These are phyloP conservation scores for Sipha maydis DNA, from an alignment of 2,888 invertebrate genomes.

Conservation along the genomic window DNA sequence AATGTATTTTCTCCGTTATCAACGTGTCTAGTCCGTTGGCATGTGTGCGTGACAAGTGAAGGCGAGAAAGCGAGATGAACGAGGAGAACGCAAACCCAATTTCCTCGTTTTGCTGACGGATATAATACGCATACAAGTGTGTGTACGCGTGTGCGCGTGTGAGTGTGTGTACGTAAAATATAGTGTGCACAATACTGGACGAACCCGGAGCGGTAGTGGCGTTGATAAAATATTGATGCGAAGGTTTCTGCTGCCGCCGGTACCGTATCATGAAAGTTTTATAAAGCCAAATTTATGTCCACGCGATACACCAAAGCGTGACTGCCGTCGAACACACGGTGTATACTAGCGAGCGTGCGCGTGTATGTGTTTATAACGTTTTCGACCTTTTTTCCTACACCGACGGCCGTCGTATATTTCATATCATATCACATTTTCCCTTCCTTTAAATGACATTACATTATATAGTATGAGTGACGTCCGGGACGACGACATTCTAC, in stretches of 20 bases:
- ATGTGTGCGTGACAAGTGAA: not conserved
- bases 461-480: constrained; percentile 10
- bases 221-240: constrained; percentile 54
- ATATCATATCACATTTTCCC: constrained; percentile 36
- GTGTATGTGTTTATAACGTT: constrained; percentile 6
- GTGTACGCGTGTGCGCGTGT: no score
- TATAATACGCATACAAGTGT: not conserved
- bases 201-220: not conserved
- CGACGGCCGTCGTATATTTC: constrained; percentile 25
- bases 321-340: constrained; percentile 21
- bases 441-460: constrained; percentile 20
- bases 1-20: not conserved
- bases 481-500: not conserved
- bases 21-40: not conserved
- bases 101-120: not conserved
- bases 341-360: not conserved
- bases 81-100: not conserved
- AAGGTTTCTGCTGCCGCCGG: constrained; percentile 22
- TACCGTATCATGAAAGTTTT: constrained; percentile 53
- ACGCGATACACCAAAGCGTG: constrained; percentile 43
- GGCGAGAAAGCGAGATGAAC: not conserved
- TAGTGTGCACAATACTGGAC: constrained; percentile 30
- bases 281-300: constrained; percentile 58
- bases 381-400: constrained; percentile 27
- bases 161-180: not conserved